These are phyloP conservation scores for Aegotheles bennettii DNA, from an alignment of 2,113 vertebrate species.

Conservation along the genomic window DNA sequence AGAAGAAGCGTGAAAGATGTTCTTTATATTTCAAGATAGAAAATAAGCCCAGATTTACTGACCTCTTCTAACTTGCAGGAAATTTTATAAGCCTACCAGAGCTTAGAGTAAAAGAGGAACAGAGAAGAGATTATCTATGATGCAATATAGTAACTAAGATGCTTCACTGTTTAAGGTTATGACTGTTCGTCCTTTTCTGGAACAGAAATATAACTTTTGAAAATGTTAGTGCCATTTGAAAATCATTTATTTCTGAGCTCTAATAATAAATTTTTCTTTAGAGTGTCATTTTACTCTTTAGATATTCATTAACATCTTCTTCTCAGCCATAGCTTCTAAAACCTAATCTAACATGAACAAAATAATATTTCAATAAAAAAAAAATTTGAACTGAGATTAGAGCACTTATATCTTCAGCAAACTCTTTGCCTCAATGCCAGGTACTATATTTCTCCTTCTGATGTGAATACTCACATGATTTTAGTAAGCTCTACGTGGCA, in stretches of 20 bases:
- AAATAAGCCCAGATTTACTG: neutral
- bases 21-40: neutral
- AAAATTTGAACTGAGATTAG: neutral
- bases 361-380: slow-evolving; percentile 30
- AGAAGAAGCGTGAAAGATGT: neutral
- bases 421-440: slow-evolving; percentile 16
- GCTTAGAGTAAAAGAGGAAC: neutral
- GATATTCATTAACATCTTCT: slow-evolving; percentile 17
- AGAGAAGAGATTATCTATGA: neutral
- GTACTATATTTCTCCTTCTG: slow-evolving; percentile 7
- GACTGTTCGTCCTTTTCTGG: neutral
- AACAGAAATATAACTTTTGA: neutral
- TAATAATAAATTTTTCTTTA: neutral
- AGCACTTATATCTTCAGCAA: neutral
- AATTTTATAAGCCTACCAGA: neutral
- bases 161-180: neutral
- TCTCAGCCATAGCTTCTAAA: slow-evolving; percentile 31
- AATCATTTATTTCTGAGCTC: neutral
- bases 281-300: neutral
- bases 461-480: neutral
- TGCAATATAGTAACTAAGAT: neutral
- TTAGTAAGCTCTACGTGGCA: neutral
- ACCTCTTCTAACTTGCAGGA: neutral
- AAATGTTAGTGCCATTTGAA: neutral
- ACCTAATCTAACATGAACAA: neutral